Conservation (phyloP, 2,113 vertebrate genomes). For the Hippocampus barbouri region DNA sequence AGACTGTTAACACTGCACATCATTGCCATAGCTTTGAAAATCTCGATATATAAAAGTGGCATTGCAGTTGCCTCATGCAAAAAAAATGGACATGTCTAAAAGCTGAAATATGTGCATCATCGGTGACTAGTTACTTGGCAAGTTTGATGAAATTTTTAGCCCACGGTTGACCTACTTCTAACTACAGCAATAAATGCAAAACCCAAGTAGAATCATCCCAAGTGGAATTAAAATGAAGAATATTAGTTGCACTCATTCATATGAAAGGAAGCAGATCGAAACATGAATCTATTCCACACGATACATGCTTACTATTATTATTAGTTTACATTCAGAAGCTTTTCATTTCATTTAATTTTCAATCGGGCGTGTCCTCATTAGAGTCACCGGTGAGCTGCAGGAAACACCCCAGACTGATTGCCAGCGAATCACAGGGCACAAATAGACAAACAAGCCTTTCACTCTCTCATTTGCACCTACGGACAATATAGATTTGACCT, state of each 20-base stretch:
- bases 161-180: neutral
- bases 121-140: neutral
- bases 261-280: slow-evolving; percentile 1
- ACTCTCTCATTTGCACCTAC: too few relatives aligned
- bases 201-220: slow-evolving; percentile 4
- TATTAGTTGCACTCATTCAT: slow-evolving; percentile 9
- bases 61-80: slow-evolving; percentile 56
- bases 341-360: too few relatives aligned
- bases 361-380: too few relatives aligned
- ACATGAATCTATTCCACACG: neutral
- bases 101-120: neutral
- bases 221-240: slow-evolving; percentile 7
- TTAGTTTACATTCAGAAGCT: neutral
- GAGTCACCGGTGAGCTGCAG: too few relatives aligned
- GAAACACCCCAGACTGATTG: too few relatives aligned
- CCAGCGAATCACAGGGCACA: too few relatives aligned
- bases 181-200: slow-evolving; percentile 47
- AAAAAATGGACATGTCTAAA: slow-evolving; percentile 17
- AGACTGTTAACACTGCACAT: slow-evolving; percentile 55
- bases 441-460: too few relatives aligned
- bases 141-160: neutral
- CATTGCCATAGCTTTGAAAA: slow-evolving; percentile 31
- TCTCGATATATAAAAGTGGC: slow-evolving; percentile 26
- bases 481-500: too few relatives aligned
- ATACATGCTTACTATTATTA: neutral